Evolutionary conservation across 2,113 vertebrate genomes (phyloP).

Genomic region (Sminthopsis crassicaudata): DNA sequence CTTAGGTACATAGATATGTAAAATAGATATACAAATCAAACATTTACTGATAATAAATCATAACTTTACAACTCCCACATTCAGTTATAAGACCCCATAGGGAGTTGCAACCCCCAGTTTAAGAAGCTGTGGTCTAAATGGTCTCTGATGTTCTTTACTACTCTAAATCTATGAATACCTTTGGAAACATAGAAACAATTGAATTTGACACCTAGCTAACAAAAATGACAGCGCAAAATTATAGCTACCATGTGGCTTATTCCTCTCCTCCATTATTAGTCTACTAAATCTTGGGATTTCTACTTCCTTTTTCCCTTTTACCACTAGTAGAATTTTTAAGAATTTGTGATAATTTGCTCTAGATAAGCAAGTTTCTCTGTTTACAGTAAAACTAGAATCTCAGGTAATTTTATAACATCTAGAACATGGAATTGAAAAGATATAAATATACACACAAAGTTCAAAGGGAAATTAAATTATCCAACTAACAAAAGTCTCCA

Average conservation of each 20-base stretch:
- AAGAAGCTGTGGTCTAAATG: neutral
- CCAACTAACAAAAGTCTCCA: neutral
- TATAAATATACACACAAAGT: neutral
- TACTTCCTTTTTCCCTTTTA: neutral
- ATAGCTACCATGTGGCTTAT: neutral
- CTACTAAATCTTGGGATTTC: neutral
- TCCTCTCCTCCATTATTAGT: neutral
- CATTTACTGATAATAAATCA: too few relatives aligned
- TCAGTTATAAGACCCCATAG: too few relatives aligned
- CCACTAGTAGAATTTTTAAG: neutral
- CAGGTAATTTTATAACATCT: neutral
- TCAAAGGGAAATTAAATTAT: neutral
- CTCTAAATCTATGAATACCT: neutral
- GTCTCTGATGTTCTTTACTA: neutral
- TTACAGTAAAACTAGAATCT: neutral
- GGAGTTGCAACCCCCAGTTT: too few relatives aligned
- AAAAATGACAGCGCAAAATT: neutral
- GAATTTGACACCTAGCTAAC: neutral
- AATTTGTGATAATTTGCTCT: neutral
- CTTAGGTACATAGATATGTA: too few relatives aligned
- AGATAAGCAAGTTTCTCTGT: neutral
- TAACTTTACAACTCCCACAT: too few relatives aligned
- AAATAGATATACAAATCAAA: too few relatives aligned
- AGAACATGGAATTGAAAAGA: neutral
- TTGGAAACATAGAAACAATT: neutral